A percentile compares a stretch with the other conserved stretches of the same genome.
Evolutionary conservation across 2,888 invertebrate species (phyloP).

Genomic region (Caenorhabditis wallacei): DNA sequence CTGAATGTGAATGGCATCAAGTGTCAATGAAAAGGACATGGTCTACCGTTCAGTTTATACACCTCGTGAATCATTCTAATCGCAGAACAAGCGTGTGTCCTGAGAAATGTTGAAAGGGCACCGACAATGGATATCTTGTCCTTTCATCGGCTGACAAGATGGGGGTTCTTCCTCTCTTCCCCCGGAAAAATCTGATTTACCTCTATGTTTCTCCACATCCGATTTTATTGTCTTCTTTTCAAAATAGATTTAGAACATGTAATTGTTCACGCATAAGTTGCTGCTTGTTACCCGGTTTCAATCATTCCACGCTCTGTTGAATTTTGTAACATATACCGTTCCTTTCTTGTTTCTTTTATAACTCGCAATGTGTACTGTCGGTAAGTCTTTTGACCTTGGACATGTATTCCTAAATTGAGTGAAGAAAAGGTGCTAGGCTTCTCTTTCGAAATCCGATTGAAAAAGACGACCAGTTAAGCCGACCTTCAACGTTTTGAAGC

Average conservation of each 20-base stretch:
- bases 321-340: slow-evolving; percentile 48
- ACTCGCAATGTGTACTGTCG: slow-evolving; percentile 27
- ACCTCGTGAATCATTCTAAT: slow-evolving; percentile 52
- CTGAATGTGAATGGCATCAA: neutral
- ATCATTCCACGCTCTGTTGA: slow-evolving; percentile 58
- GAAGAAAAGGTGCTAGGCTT: slow-evolving; percentile 27
- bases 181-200: slow-evolving; percentile 61
- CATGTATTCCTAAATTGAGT: slow-evolving; percentile 35
- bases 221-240: slow-evolving; percentile 18
- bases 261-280: slow-evolving; percentile 60
- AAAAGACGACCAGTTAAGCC: slow-evolving; percentile 48
- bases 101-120: slow-evolving; percentile 55
- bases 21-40: neutral
- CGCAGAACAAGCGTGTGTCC: slow-evolving; percentile 44
- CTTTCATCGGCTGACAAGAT: slow-evolving; percentile 42
- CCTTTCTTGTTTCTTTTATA: slow-evolving; percentile 14
- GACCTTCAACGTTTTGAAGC: slow-evolving; percentile 56
- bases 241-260: slow-evolving; percentile 46
- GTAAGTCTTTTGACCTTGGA: slow-evolving; percentile 56
- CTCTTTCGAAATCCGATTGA: slow-evolving; percentile 20
- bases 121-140: slow-evolving; percentile 51
- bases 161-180: slow-evolving; percentile 10
- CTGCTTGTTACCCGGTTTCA: slow-evolving; percentile 62
- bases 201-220: slow-evolving; percentile 36
- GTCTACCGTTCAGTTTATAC: slow-evolving; percentile 16